Base-by-base conservation (phyloP, 2,888 invertebrate genomes). In the Phrixothrix hirtus region DNA sequence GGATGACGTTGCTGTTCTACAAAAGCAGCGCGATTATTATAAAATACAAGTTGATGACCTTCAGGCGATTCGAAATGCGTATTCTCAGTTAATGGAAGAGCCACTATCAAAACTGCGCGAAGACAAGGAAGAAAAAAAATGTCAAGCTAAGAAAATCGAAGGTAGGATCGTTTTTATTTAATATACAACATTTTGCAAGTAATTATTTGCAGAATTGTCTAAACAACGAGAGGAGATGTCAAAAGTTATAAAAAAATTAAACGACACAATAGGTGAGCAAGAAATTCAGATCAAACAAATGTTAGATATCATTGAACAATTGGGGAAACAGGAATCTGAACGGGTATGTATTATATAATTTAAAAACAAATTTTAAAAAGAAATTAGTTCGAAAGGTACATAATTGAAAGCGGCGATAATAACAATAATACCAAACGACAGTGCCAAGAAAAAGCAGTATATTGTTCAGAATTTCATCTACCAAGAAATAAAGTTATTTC, bases 21-120 rank as follows among this genome's bases (percentile, higher is more conserved):
- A 25, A 55, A 55, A 34, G 38, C 57, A 38, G 55, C 60, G 36
- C 54, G 55, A 55, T 34, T 37, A 46, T 26, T 50, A 27, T 13
- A 55, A 50, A 37, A 2, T 31, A 9, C 45, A 55, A 21, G 48
- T 38, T 2, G 48, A 48, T 6, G 48, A 54, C 26, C 37, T 54
- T 4, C 32, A 48, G 16, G 44, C 44, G 6, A 54, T 54, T 27
- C 35, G 47, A 6, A 11, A 21, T 10, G 42, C 46, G 14, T 47
- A 47, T 12, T 29, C 51, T 7, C 51, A 52, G 26, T 27, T 52
- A 15, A 30, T 52, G n/a, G 42, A 45, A 15, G 29, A 14, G 9
- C 29, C 29, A 13, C 9, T 4, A 5, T 9, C 15, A 5, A 25
- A 25, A 38, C n/a, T 17, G 11, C 17, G 10, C 1, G 10, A 5